Evolutionary conservation across 2,797 vertebrate species (phyloP), one percentile per base, ranked within the genome.

Genomic region (Chelmon rostratus): DNA sequence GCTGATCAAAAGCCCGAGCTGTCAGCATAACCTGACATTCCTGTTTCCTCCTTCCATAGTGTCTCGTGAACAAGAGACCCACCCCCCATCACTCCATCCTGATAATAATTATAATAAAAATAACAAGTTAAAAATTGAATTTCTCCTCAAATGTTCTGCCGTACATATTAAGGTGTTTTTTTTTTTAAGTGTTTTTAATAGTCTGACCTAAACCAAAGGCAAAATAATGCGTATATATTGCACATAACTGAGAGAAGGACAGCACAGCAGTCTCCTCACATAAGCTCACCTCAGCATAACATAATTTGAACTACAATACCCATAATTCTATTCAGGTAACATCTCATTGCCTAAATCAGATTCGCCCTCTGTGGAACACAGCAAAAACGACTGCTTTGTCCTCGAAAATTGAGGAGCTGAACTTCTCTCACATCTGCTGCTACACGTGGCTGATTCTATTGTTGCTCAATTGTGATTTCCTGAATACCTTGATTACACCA

Each of bases 1-100:
- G 44, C 83, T 94, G 91, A 94, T 95, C 93, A 95, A 92, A 95
- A 89, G 87, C 82, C 68, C 1, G n/a, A 83, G 83, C 88, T 93
- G 89, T 91, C 90, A 87, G 74, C 78, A 75, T 28, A 80, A 85
- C 81, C 84, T 90, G 86, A 90, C 91, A 90, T 82, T 85, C 76
- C 88, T 82, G 68, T 59, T 84, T 70, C 65, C 72, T 74, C 69
- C 70, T 31, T 70, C 67, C 57, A n/a, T 13, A 15, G 62, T 46
- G 49, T n/a, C 46, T 72, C 42, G 18, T 84, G 65, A 73, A 66
- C 76, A 40, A 78, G 13, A 86, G 67, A 76, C 61, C 68, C 52
- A 50, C 16, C 79, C 53, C 31, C 65, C 38, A 61, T 85, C 54
- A 40, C 53, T 76, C 50, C 53, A 12, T 44, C 8, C 40, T 18